phyloP scores from a whole-genome alignment of 2,797 vertebrate species.

The Delichon dasypus region DNA sequence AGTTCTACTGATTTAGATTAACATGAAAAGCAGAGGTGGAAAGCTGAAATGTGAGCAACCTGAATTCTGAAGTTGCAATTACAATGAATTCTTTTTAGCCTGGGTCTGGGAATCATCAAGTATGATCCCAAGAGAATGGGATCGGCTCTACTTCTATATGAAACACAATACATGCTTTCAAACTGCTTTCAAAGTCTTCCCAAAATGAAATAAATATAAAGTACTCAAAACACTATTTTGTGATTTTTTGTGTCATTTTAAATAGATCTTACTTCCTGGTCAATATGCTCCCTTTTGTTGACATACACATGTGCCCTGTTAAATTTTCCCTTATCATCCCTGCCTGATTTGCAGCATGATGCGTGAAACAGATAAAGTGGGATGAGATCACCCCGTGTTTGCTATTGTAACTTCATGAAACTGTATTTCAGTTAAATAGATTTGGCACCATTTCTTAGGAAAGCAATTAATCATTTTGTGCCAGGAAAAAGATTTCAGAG shows the following conservation, averaged over 20 bases:
- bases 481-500: slow-evolving; percentile 22
- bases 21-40: background rate
- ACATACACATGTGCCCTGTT: background rate
- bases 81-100: background rate
- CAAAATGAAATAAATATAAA: slow-evolving; percentile 36
- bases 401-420: slow-evolving; percentile 1
- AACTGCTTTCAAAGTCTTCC: slow-evolving; percentile 20
- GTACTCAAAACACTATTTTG: slow-evolving; percentile 27
- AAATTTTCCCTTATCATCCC: slow-evolving; percentile 3
- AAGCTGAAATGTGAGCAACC: background rate
- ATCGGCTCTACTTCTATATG: background rate
- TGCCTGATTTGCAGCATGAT: slow-evolving; percentile 12
- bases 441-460: slow-evolving; percentile 46
- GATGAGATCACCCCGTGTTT: slow-evolving; percentile 47
- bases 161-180: slow-evolving; percentile 4
- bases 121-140: background rate
- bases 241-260: background rate
- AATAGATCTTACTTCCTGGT: slow-evolving; percentile 32
- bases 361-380: slow-evolving; percentile 19
- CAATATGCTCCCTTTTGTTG: slow-evolving; percentile 20
- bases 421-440: slow-evolving; percentile 48
- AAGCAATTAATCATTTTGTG: slow-evolving; percentile 46
- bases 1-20: background rate
- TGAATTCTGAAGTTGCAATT: background rate
- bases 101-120: background rate